Base-by-base conservation (phyloP, 2,113 vertebrate genomes). In the Cololabis saira region DNA sequence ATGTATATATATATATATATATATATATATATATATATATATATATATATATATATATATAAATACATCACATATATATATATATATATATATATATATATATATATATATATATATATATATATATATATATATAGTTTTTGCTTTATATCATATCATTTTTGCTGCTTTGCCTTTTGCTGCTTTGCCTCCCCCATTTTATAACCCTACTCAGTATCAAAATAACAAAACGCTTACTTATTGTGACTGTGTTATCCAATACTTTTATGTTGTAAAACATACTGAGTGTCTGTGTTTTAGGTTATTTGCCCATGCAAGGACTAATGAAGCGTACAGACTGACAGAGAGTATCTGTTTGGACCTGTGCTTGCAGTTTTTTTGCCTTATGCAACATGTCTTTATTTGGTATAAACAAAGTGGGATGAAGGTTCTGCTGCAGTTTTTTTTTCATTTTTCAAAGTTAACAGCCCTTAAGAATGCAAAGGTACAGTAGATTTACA, bases 401-500 rank as follows among this genome's bases (percentile, higher is more conserved):
- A 65, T 84, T 82, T 71, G 75, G 65, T 71, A 56, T 69, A 86
- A 64, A 76, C 60, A 82, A 61, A 79, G 60, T 56, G 55, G 56
- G 43, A 62, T 66, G 56, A 84, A 30, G 61, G 53, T 69, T 74
- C 57, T 80, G 51, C 59, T 0, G 41, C 67, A 27, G 24, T 53
- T 71, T 72, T 80, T 69, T 37, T 71, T 67, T 48, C 44, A 78
- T 68, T 54, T 74, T 71, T 56, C 41, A 76, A 81, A 56, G 67
- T 62, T 27, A 0, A 12, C 53, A 55, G 69, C 66, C 62, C 72
- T 60, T 75, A 78, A 72, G 74, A 81, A 81, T 74, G 78, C 49
- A 37, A 74, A 76, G 71, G 74, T 83, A 75, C 72, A 74, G 82
- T 65, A 80, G 82, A 89, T 87, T 88, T 85, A 85, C 84, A 74